Evolutionary conservation across 2,113 vertebrate species (phyloP), one percentile per base, ranked within the genome.

Genomic region (Jacana jacana): DNA sequence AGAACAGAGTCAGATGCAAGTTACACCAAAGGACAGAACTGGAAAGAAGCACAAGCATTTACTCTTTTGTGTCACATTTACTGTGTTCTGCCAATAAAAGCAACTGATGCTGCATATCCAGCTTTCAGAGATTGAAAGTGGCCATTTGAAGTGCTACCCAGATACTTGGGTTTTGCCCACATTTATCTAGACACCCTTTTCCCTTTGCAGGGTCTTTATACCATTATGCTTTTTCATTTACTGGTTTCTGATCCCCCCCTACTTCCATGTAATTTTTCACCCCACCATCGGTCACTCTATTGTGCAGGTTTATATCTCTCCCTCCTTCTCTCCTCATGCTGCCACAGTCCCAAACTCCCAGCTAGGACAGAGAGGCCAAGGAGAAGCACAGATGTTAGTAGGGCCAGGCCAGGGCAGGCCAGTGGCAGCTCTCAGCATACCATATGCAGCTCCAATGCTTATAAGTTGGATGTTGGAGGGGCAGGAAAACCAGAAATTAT

Each of bases 1-100:
- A 79, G 52, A 89, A 90, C 22, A 76, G 82, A 91, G 81, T 84
- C 91, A 94, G 89, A 89, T 75, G 66, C 52, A 72, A 81, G 40
- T 76, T 76, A 69, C 54, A 84, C 77, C 66, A 58, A 87, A 87
- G 65, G 61, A 63, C 70, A 82, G 49, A 79, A 90, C 0, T 57
- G 65, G 61, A 86, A 95, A 92, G 85, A 91, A 83, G 77, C 35
- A 69, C 51, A 69, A 65, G 33, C 63, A 81, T 91, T 90, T 76
- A 82, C 11, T 86, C 66, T 73, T 95, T 89, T 89, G 81, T 87
- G 58, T 73, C 0, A 0, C 64, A 35, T 73, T 88, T 89, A 72
- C 63, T 73, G n/a, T 73, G 60, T 73, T 89, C 65, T 91, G 44
- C 31, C 58, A 61, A 78, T 42, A 81, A 68, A 94, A 65, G 51